phyloP scores from a whole-genome alignment of 2,113 vertebrate species.

The Electrona antarctica region DNA sequence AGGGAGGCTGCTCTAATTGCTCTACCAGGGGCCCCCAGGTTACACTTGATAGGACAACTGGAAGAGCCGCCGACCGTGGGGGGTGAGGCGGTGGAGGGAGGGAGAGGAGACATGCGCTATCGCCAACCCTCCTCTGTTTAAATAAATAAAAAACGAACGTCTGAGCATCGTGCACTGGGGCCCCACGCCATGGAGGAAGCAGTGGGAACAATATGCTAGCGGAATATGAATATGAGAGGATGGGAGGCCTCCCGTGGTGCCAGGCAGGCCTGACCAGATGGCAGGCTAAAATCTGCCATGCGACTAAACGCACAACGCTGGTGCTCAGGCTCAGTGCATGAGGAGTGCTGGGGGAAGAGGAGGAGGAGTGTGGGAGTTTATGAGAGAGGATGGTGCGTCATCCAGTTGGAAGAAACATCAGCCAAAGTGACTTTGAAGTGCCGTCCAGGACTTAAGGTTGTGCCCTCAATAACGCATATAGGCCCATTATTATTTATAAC shows the following conservation, averaged over 20 bases:
- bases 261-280: slow-evolving; percentile 91
- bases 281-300: slow-evolving; percentile 91
- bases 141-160: slow-evolving; percentile 87
- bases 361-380: slow-evolving; percentile 39
- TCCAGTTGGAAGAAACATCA: slow-evolving; percentile 26
- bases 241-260: slow-evolving; percentile 85
- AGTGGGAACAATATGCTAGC: slow-evolving; percentile 96
- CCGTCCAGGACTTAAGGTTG: neutral
- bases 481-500: no score
- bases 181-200: slow-evolving; percentile 77
- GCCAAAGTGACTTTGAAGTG: slow-evolving; percentile 19
- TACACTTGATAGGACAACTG: slow-evolving; percentile 99
- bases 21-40: slow-evolving; percentile 98
- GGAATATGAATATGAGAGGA: slow-evolving; percentile 94
- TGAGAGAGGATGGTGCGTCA: slow-evolving; percentile 41
- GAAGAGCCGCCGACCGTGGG: slow-evolving; percentile 88
- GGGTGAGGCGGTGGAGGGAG: neutral
- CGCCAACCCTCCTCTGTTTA: slow-evolving; percentile 82
- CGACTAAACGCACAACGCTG: slow-evolving; percentile 73
- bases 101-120: slow-evolving; percentile 45
- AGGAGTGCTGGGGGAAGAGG: slow-evolving; percentile 30
- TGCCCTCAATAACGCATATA: neutral
- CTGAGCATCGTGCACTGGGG: slow-evolving; percentile 46
- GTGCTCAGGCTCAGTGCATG: slow-evolving; percentile 60
- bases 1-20: slow-evolving; percentile 99